Base-by-base conservation (phyloP, 2,113 vertebrate species). In the Heterocephalus glaber region DNA sequence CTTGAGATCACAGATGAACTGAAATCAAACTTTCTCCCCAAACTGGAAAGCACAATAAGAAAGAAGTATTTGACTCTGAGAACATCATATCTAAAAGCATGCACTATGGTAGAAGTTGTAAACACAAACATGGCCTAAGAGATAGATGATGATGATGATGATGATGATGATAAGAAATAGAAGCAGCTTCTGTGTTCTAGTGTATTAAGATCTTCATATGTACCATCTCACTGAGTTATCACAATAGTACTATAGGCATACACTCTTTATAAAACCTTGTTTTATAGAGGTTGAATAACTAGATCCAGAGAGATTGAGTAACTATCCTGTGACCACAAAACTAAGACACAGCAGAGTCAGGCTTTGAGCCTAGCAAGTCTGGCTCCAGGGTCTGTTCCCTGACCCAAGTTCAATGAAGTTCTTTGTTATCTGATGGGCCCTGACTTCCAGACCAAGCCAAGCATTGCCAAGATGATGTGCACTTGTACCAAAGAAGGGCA, bases 401-500 rank as follows among this genome's bases (percentile, higher is more conserved):
- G 35, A 54, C 5, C 41, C n/a, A 24, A 81, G 8, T 30, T 60
- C 4, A 6, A 7, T 19, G 33, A 20, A 33, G 17, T 5, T 44
- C 61, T 60, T 19, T 56, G 24, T 33, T 56, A 58, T 49, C 35
- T 60, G 30, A 90, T 5, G 17, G 16, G 10, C 12, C 52, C 8
- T 63, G 19, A n/a, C 35, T 58, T 54, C 12, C n/a, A 54, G 52
- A 35, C 16, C 76, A n/a, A 68, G 4, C 19, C 11, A 20, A 68
- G 20, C 44, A 17, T 35, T 44, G 26, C 8, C 5, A n/a, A 81
- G 35, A 49, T 60, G 9, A n/a, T 13, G 13, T 17, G 13, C 11
- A 4, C 52, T 22, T 33, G 22, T 44, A 2, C 4, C 38, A 44
- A 38, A 41, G 17, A 88, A 0, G 1, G 8, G 6, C 6, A n/a